Conservation (phyloP, 2,797 vertebrate genomes). For the Mallotus villosus region DNA sequence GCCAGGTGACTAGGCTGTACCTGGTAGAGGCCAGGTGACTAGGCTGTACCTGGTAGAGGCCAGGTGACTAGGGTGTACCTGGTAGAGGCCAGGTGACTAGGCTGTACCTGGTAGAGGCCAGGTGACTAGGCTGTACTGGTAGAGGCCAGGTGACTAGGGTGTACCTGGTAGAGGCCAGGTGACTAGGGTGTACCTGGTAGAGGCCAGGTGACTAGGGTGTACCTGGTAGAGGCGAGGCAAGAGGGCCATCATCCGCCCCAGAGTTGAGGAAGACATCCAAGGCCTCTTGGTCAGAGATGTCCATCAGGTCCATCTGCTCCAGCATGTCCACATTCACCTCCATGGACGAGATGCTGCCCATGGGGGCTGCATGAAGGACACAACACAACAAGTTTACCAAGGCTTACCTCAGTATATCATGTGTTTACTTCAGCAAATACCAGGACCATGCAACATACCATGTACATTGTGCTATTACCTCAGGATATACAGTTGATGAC, state of each 20-base stretch:
- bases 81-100: background rate
- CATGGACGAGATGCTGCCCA: slow-evolving; percentile 93
- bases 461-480: too few species aligned
- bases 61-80: background rate
- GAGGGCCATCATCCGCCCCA: slow-evolving; percentile 69
- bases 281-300: slow-evolving; percentile 88
- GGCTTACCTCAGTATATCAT: too few species aligned
- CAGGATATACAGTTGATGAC: slow-evolving; percentile 9
- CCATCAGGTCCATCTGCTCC: slow-evolving; percentile 90
- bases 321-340: slow-evolving; percentile 91
- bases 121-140: slow-evolving; percentile 61
- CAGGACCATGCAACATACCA: too few species aligned
- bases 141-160: slow-evolving; percentile 50
- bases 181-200: background rate
- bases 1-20: too few species aligned
- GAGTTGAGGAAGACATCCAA: slow-evolving; percentile 88
- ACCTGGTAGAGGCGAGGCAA: slow-evolving; percentile 76
- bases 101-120: background rate
- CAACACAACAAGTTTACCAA: background rate
- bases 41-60: too few species aligned
- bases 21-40: too few species aligned
- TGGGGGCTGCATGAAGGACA: slow-evolving; percentile 75
- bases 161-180: background rate
- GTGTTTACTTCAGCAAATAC: too few species aligned
- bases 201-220: background rate